phyloP scores from a whole-genome alignment of 2,888 invertebrate genomes.

The Tupiocoris notatus region DNA sequence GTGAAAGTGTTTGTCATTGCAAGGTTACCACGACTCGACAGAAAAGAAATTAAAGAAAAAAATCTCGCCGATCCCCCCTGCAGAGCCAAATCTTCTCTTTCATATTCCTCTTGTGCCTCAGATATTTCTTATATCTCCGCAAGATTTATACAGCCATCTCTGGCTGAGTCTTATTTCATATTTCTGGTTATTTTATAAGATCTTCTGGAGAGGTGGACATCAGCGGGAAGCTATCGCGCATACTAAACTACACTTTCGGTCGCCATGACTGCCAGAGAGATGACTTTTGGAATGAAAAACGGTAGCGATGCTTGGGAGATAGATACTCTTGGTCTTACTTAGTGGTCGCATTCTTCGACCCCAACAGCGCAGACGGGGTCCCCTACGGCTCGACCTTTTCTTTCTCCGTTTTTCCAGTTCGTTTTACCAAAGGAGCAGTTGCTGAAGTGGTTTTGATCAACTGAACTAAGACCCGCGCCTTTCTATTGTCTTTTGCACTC shows the following conservation, averaged over 20 bases:
- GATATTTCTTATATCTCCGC: background rate
- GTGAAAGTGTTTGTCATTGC: no score
- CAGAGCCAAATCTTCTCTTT: background rate
- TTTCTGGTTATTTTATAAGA: constrained; percentile 43
- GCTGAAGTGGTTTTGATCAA: background rate
- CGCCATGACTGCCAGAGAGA: background rate
- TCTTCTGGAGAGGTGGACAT: constrained; percentile 1
- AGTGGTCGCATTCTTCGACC: constrained; percentile 32
- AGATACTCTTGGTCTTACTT: background rate
- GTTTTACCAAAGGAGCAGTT: background rate
- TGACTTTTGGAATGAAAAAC: background rate
- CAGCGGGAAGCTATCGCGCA: background rate
- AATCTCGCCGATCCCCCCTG: background rate
- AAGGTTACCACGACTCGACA: no score
- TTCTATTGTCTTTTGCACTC: no score
- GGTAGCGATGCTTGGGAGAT: constrained; percentile 28
- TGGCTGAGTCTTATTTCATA: constrained; percentile 39
- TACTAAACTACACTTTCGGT: background rate
- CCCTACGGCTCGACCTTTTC: constrained; percentile 5
- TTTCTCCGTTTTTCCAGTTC: background rate
- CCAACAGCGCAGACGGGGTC: constrained; percentile 6
- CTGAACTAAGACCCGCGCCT: no score
- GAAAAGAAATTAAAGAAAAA: background rate
- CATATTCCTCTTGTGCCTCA: background rate
- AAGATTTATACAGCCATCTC: constrained; percentile 33